These are phyloP conservation scores for Phacellophora camtschatica DNA, from an alignment of 30 jellyfish, hydroid and myxozoan genomes.

Conservation along the genomic window DNA sequence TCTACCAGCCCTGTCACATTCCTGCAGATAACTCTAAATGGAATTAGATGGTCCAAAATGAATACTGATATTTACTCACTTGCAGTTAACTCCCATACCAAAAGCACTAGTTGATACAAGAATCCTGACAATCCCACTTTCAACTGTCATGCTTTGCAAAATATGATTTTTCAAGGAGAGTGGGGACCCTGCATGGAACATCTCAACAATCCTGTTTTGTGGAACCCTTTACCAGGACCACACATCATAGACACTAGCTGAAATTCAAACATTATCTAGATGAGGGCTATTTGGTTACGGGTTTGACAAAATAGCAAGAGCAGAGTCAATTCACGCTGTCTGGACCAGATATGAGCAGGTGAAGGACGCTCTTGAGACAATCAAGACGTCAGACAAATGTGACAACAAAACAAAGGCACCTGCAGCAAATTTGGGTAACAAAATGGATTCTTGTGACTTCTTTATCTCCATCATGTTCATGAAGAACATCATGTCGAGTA, in stretches of 20 bases:
- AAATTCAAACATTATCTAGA: slow-evolving; percentile 4
- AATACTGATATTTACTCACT: background rate
- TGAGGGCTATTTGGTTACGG: background rate
- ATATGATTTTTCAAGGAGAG: background rate
- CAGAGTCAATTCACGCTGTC: slow-evolving; percentile 43
- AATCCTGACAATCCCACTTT: background rate
- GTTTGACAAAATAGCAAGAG: slow-evolving; percentile 24
- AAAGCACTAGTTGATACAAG: background rate
- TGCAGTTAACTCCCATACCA: slow-evolving; percentile 5
- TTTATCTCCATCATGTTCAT: slow-evolving; percentile 9
- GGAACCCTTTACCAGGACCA: background rate
- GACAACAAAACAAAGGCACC: background rate
- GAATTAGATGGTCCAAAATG: slow-evolving; percentile 21
- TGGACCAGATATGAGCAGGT: slow-evolving; percentile 4
- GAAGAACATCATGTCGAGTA: slow-evolving; percentile 29
- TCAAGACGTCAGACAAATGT: background rate
- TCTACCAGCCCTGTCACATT: background rate
- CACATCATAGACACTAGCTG: background rate
- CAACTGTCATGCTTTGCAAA: background rate
- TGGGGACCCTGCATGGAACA: slow-evolving; percentile 17
- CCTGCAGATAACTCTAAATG: background rate
- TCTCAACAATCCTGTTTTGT: background rate
- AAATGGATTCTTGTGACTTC: slow-evolving; percentile 28
- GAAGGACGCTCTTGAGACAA: background rate
- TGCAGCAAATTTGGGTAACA: background rate